These are phyloP conservation scores for Hyposoter dolosus DNA, from an alignment of 2,888 invertebrate genomes.

Conservation along the genomic window DNA sequence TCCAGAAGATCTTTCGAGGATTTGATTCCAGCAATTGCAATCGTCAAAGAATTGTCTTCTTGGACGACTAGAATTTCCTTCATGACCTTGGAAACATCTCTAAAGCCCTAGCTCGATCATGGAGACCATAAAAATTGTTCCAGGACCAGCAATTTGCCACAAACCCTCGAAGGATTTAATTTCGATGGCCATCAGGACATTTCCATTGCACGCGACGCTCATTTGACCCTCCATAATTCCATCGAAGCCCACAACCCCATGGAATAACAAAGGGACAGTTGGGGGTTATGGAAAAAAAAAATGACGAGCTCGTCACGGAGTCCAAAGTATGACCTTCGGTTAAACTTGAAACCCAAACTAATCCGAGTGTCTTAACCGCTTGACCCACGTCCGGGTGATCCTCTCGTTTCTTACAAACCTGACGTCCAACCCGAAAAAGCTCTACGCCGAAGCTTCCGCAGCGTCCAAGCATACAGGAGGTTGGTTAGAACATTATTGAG, in stretches of 20 bases:
- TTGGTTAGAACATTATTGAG: conserved; percentile 64
- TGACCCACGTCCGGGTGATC: conserved; percentile 55
- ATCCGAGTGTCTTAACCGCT: conserved; percentile 59
- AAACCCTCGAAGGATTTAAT: not conserved
- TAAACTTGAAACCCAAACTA: conserved; percentile 49
- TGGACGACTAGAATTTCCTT: not conserved
- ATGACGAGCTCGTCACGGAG: conserved; percentile 11
- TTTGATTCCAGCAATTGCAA: conserved; percentile 16
- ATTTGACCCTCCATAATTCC: not conserved
- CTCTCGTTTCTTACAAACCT: conserved; percentile 16
- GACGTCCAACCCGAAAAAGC: conserved; percentile 38
- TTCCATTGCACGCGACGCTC: not conserved
- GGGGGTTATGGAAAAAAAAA: not conserved
- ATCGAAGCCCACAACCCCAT: not conserved
- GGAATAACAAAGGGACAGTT: not conserved
- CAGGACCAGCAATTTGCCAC: not conserved
- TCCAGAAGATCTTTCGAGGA: not conserved
- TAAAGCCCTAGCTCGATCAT: not conserved
- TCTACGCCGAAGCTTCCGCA: conserved; percentile 15
- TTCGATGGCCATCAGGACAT: not conserved
- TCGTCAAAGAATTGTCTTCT: not conserved
- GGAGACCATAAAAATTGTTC: not conserved
- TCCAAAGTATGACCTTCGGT: conserved; percentile 33
- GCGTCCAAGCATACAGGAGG: not conserved
- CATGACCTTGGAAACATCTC: not conserved